Evolutionary conservation across 2,888 invertebrate species (phyloP), one percentile per base, ranked within the genome.

Genomic region (Bombylius discolor): DNA sequence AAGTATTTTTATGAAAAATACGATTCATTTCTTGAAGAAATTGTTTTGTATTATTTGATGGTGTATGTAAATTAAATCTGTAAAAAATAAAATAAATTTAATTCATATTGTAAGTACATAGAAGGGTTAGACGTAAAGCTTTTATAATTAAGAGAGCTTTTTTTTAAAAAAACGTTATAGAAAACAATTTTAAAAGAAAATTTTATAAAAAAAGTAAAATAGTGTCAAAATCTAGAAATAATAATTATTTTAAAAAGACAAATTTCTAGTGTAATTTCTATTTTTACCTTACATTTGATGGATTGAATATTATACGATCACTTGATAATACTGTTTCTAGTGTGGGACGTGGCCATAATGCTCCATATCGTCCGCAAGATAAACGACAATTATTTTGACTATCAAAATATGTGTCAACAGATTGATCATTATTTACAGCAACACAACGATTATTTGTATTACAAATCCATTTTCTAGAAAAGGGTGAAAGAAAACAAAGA

Each of bases 261-360:
- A 23, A 23, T 23, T 23, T 50, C 12, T 9, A 3, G 4, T 31
- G 44, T 12, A 23, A 23, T 23, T 23, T 7, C 36, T 42, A 14
- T 48, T 32, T 49, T 51, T 51, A 62, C 62, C 71, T 67, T 55
- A 72, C 70, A 63, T 75, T 77, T 64, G 76, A 77, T 0, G 82
- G 81, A 67, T 82, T 80, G 60, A 83, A 78, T 57, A 72, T 73
- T 1, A 81, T 74, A 1, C 79, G 67, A 4, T 68, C 64, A 50
- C 72, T 66, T 0, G 69, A 64, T 31, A 76, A 58, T 31, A 59
- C 74, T 59, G 76, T 76, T 0, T 76, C 77, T 0, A 75, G 77
- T 3, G 81, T 80, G 0, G 87, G 87, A 64, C 75, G 72, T 0
- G 87, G 87, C 87, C 87, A 87, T 14, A 87, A 74, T 1, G 81